A percentile compares a stretch with the other conserved stretches of the same genome.
Conservation (phyloP, 1,140 invertebrate genomes). For the Philotrypesis tridentata region DNA sequence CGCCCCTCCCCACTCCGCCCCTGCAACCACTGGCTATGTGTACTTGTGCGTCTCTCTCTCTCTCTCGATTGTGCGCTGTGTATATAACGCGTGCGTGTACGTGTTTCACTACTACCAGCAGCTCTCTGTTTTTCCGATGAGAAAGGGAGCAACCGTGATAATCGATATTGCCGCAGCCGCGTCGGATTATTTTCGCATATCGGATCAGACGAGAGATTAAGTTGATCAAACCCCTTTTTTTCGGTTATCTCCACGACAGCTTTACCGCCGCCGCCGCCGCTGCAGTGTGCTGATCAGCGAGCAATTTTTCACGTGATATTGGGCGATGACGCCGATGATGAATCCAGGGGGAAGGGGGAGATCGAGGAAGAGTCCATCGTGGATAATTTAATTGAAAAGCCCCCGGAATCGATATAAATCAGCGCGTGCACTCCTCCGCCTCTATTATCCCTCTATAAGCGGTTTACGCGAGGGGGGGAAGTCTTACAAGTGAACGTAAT, state of each 20-base stretch:
- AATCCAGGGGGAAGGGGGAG: too few relatives aligned
- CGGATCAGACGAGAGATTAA: constrained; percentile 36
- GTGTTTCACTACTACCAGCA: background rate
- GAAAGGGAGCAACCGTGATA: background rate
- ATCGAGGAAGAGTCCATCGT: constrained; percentile 10
- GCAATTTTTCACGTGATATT: too few relatives aligned
- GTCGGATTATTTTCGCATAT: constrained; percentile 36
- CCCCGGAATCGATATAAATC: constrained; percentile 32
- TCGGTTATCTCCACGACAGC: background rate
- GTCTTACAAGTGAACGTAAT: constrained; percentile 28
- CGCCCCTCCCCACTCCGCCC: too few relatives aligned
- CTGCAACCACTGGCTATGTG: background rate
- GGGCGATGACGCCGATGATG: constrained; percentile 8
- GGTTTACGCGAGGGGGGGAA: constrained; percentile 26
- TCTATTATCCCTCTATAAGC: constrained; percentile 8
- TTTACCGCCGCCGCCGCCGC: too few relatives aligned
- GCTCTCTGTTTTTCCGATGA: constrained; percentile 28
- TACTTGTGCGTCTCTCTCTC: background rate
- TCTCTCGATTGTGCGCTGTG: too few relatives aligned
- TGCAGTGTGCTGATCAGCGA: background rate
- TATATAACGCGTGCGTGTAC: background rate
- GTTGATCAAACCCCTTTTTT: background rate
- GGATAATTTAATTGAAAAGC: constrained; percentile 39
- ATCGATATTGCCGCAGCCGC: constrained; percentile 10
- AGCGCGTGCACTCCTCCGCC: background rate